Evolutionary conservation across 1,140 invertebrate species (phyloP).

Genomic region (Probaryconus sp.): DNA sequence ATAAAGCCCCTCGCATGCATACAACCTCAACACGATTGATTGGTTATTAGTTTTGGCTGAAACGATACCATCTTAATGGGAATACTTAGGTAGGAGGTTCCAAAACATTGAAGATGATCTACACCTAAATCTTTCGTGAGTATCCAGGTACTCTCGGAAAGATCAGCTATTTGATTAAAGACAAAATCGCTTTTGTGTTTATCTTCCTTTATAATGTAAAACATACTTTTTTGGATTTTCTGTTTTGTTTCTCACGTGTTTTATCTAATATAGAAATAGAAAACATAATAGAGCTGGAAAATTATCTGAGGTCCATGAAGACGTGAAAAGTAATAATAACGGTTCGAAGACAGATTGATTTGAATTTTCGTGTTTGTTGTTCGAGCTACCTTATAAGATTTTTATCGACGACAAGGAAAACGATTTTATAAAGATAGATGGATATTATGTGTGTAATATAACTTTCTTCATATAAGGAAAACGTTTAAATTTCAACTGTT

Average conservation of each 20-base stretch:
- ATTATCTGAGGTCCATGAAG: constrained; percentile 9
- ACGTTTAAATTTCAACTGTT: constrained; percentile 34
- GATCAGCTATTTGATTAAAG: constrained; percentile 60
- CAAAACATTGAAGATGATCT: constrained; percentile 70
- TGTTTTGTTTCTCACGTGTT: constrained; percentile 13
- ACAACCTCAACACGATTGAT: constrained; percentile 66
- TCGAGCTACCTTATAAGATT: constrained; percentile 6
- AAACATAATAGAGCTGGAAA: constrained; percentile 1
- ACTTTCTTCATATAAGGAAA: constrained; percentile 19
- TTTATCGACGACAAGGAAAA: constrained; percentile 19
- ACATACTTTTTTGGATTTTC: neutral
- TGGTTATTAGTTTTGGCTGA: constrained; percentile 75
- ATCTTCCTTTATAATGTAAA: constrained; percentile 36
- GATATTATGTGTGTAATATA: constrained; percentile 30
- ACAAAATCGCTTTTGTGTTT: constrained; percentile 33
- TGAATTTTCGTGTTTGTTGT: constrained; percentile 10
- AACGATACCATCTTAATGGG: constrained; percentile 74
- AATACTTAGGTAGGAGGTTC: constrained; percentile 75
- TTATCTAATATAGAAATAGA: neutral
- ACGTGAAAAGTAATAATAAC: constrained; percentile 1
- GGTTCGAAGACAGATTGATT: neutral
- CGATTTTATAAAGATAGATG: constrained; percentile 15
- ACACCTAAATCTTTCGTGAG: constrained; percentile 60
- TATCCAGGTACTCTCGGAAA: constrained; percentile 60
- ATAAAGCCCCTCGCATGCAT: constrained; percentile 70